phyloP scores from a whole-genome alignment of 2,888 invertebrate genomes.

The Agriopis aurantiaria region DNA sequence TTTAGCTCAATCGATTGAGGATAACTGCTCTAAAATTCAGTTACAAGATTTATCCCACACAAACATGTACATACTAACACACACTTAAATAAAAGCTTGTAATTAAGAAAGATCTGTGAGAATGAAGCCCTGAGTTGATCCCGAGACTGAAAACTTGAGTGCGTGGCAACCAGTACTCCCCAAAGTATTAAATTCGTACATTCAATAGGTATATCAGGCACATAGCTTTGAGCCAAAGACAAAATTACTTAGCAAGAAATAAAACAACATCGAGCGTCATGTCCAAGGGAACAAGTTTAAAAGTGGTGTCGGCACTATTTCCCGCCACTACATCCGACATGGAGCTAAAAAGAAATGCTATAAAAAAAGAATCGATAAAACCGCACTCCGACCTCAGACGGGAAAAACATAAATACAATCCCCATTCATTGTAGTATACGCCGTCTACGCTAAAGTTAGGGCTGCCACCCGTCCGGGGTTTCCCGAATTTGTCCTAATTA shows the following conservation, averaged over 20 bases:
- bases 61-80: too few relatives aligned
- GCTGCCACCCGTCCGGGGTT: too few relatives aligned
- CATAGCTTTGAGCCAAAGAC: neutral
- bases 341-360: conserved; percentile 51
- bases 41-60: too few relatives aligned
- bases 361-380: conserved; percentile 70
- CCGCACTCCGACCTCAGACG: conserved; percentile 63
- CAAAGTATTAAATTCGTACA: neutral
- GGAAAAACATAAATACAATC: conserved; percentile 61
- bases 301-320: conserved; percentile 48
- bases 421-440: conserved; percentile 74
- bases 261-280: conserved; percentile 25
- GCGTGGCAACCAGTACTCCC: neutral
- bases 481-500: too few relatives aligned
- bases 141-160: too few relatives aligned
- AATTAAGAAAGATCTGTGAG: too few relatives aligned
- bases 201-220: neutral
- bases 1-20: too few relatives aligned
- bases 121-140: too few relatives aligned
- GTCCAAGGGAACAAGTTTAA: conserved; percentile 41
- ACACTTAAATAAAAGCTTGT: too few relatives aligned
- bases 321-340: conserved; percentile 55
- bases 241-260: conserved; percentile 2
- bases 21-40: too few relatives aligned
- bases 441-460: conserved; percentile 3